Conservation (phyloP, 2,113 vertebrate genomes). For the Trichechus manatus region DNA sequence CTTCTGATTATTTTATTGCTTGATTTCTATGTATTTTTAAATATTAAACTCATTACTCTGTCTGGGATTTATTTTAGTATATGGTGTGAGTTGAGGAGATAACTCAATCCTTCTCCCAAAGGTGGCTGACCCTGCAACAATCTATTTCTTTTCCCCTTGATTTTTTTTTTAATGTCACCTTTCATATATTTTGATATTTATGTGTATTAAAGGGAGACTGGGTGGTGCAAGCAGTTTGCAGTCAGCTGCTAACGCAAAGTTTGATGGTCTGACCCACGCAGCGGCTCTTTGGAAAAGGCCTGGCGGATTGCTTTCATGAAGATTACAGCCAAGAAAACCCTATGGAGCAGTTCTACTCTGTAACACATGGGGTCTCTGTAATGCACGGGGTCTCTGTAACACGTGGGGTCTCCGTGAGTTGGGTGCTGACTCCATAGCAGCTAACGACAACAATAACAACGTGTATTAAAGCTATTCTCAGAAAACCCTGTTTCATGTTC, state of each 20-base stretch:
- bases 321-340: background rate
- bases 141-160: background rate
- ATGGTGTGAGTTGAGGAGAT: background rate
- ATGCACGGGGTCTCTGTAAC: background rate
- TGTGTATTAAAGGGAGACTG: background rate
- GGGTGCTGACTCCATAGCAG: background rate
- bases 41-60: background rate
- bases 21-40: background rate
- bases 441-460: background rate
- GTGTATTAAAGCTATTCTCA: background rate
- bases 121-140: background rate
- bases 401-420: background rate
- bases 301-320: background rate
- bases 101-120: background rate
- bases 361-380: background rate
- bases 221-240: background rate
- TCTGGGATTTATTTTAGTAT: conserved; percentile 32
- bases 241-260: background rate
- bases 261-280: background rate
- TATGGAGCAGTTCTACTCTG: background rate
- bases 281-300: background rate
- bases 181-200: background rate
- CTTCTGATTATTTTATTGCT: conserved; percentile 5
- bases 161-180: background rate
- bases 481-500: background rate